Conservation (phyloP, 2,888 invertebrate species). For the Apoda limacodes region DNA sequence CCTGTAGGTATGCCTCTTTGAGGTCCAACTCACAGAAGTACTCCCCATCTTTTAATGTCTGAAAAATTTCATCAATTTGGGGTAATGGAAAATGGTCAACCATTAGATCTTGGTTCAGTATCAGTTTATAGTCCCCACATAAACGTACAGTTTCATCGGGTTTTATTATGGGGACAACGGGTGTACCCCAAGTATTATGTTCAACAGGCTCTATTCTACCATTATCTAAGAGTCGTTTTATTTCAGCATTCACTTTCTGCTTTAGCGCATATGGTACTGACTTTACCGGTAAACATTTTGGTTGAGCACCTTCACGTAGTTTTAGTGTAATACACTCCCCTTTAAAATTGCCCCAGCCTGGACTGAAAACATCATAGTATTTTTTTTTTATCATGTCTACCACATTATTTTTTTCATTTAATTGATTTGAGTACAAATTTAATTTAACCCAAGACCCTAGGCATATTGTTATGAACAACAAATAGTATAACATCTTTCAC, state of each 20-base stretch:
- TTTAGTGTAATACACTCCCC: constrained; percentile 7
- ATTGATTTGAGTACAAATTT: too few relatives aligned
- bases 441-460: neutral
- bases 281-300: constrained; percentile 2
- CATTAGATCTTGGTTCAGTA: constrained; percentile 15
- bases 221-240: constrained; percentile 9
- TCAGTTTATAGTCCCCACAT: constrained; percentile 21
- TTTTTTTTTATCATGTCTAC: constrained; percentile 3
- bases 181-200: constrained; percentile 19
- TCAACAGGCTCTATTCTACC: constrained; percentile 10
- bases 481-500: neutral
- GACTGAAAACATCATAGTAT: constrained; percentile 11
- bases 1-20: constrained; percentile 17
- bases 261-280: constrained; percentile 3
- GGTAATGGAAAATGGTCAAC: constrained; percentile 8
- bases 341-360: constrained; percentile 14
- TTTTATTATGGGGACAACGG: constrained; percentile 20
- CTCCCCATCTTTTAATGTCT: constrained; percentile 7
- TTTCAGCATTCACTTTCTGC: constrained; percentile 2
- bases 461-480: neutral
- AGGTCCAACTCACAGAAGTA: constrained; percentile 18
- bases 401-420: neutral
- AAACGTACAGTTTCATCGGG: constrained; percentile 19
- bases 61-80: constrained; percentile 7
- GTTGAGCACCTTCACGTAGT: constrained; percentile 4